Evolutionary conservation across 2,113 vertebrate genomes (phyloP).

Genomic region (Aleadryas rufinucha): DNA sequence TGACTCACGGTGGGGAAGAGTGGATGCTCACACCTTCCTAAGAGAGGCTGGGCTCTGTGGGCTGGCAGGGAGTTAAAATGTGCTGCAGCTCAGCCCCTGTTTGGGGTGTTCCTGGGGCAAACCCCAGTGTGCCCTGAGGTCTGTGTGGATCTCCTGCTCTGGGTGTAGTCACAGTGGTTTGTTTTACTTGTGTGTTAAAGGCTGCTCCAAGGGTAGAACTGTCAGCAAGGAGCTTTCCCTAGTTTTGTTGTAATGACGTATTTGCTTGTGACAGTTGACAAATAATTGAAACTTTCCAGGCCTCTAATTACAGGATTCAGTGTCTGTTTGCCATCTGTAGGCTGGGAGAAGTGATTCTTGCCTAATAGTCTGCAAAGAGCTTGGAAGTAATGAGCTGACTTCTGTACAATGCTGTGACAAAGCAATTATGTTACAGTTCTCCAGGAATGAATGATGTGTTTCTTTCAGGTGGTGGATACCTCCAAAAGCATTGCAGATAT

Average conservation of each 20-base stretch:
- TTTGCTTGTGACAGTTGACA: background rate
- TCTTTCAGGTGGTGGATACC: slow-evolving; percentile 84
- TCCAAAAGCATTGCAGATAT: slow-evolving; percentile 86
- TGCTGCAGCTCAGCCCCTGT: background rate
- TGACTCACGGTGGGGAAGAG: background rate
- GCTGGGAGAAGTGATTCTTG: background rate
- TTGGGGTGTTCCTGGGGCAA: background rate
- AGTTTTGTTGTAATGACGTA: background rate
- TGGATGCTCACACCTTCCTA: background rate
- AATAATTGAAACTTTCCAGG: background rate
- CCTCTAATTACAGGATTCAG: background rate
- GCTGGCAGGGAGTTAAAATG: background rate
- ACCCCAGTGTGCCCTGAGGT: rapidly evolving
- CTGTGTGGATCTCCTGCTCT: background rate
- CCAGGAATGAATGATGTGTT: rapidly evolving
- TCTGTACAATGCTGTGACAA: background rate
- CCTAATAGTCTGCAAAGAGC: background rate
- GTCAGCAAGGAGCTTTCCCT: background rate
- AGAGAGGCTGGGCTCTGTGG: rapidly evolving
- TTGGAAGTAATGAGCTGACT: background rate
- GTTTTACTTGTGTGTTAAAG: background rate
- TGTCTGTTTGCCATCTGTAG: background rate
- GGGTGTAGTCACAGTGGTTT: background rate
- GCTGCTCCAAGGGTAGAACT: background rate
- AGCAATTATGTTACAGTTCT: rapidly evolving